Evolutionary conservation across 2,888 invertebrate genomes (phyloP), one percentile per base, ranked within the genome.

Genomic region (Phaonia tiefii): DNA sequence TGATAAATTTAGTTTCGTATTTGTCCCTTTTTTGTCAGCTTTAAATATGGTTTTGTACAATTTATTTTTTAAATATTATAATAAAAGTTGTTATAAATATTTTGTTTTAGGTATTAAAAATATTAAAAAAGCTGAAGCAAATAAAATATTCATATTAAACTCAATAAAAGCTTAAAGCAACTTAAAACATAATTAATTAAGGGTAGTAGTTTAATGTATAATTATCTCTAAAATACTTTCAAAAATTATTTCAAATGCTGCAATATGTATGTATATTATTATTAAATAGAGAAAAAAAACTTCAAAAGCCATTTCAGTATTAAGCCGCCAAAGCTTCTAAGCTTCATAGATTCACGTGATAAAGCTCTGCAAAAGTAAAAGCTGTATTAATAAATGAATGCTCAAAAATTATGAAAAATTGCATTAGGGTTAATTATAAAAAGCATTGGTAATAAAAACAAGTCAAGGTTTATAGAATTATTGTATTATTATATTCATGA

Each of bases 351-450:
- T 17, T 31, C 20, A 1, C 20, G 63, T 76, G 70, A 78, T 80
- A 84, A 80, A 82, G 77, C 37, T 67, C 78, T 44, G 66, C 44
- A 73, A 49, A 73, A 49, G 25, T 46, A 66, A 66, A 31, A 22
- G 51, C 51, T 84, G 54, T 79, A 80, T 81, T 84, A 67, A 67
- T 31, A 54, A 77, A 82, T 80, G 13, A 79, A 71, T 78, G 75
- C 72, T 56, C 11, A 51, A 39, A 75, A 69, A 67, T 72, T 58
- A 31, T 31, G 8, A 31, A 31, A 31, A 31, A 31, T n/a, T n/a
- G n/a, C n/a, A n/a, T n/a, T n/a, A n/a, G 8, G 8, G 46, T 39
- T 56, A 75, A 8, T 71, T 65, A 42, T 31, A 31, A n/a, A n/a
- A n/a, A 31, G 31, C 31, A 31, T n/a, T n/a, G 31, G 31, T 31